Evolutionary conservation across 1,140 invertebrate species (phyloP).

Genomic region (Drosophila orosa): DNA sequence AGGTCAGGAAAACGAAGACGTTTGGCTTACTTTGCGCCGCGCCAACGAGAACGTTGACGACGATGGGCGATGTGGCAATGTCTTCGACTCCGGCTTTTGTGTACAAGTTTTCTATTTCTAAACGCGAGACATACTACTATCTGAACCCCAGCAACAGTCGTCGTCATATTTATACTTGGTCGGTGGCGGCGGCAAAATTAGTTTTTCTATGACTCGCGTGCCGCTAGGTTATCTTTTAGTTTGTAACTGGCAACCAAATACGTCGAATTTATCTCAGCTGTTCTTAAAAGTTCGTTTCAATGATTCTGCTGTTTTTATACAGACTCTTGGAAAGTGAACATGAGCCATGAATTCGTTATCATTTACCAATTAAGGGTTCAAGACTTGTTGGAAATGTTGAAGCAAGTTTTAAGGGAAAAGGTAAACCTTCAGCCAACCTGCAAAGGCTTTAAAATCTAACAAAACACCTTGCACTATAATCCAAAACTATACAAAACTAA

Average conservation of each 20-base stretch:
- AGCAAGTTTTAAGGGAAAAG: constrained; percentile 1
- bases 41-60: constrained; percentile 37
- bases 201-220: constrained; percentile 80
- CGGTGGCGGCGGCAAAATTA: constrained; percentile 75
- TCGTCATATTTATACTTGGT: constrained; percentile 82
- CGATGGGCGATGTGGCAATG: constrained; percentile 23
- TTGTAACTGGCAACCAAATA: constrained; percentile 23
- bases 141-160: constrained; percentile 73
- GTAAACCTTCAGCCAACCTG: neutral
- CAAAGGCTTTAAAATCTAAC: neutral
- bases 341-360: neutral
- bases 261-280: constrained; percentile 7
- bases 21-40: constrained; percentile 73
- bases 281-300: constrained; percentile 6
- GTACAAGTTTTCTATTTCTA: constrained; percentile 78
- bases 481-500: neutral
- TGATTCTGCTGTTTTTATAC: neutral
- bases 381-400: neutral
- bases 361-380: neutral
- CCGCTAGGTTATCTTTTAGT: constrained; percentile 67
- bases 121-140: constrained; percentile 56
- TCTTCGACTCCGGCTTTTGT: constrained; percentile 58
- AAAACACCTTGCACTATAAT: neutral
- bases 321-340: constrained; percentile 1
- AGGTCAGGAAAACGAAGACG: constrained; percentile 58